Conservation (phyloP, 2,888 invertebrate genomes). For the Eretmocerus hayati region DNA sequence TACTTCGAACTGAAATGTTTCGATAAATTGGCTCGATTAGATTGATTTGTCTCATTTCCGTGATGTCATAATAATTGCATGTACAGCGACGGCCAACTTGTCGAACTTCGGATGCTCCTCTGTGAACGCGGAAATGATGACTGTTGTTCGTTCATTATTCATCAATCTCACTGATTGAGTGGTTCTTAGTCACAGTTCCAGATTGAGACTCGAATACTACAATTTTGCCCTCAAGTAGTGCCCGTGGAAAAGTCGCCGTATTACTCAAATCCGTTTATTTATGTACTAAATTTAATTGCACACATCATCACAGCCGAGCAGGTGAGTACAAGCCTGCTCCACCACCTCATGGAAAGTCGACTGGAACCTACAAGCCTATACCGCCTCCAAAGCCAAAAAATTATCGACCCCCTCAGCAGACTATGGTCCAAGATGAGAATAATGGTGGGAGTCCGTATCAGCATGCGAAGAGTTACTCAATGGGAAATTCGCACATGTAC, state of each 20-base stretch:
- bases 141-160: too few relatives aligned
- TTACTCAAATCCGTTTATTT: not conserved
- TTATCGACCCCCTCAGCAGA: conserved; percentile 66
- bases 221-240: too few relatives aligned
- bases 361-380: conserved; percentile 71
- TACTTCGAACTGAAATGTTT: not conserved
- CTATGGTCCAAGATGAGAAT: conserved; percentile 41
- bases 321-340: conserved; percentile 45
- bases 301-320: conserved; percentile 40
- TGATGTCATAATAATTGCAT: not conserved
- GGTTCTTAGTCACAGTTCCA: too few relatives aligned
- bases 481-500: conserved; percentile 48
- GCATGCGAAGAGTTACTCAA: conserved; percentile 50
- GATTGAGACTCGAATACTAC: too few relatives aligned
- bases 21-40: not conserved
- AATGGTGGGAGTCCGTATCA: conserved; percentile 43
- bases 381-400: conserved; percentile 92
- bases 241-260: not conserved
- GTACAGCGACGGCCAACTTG: too few relatives aligned
- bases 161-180: too few relatives aligned
- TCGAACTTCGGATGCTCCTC: too few relatives aligned
- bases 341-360: conserved; percentile 36
- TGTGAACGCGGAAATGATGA: too few relatives aligned
- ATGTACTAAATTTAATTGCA: conserved; percentile 7
- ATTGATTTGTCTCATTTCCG: not conserved